Evolutionary conservation across 2,888 invertebrate genomes (phyloP), one percentile per base, ranked within the genome.

Genomic region (Phytoseiulus persimilis): DNA sequence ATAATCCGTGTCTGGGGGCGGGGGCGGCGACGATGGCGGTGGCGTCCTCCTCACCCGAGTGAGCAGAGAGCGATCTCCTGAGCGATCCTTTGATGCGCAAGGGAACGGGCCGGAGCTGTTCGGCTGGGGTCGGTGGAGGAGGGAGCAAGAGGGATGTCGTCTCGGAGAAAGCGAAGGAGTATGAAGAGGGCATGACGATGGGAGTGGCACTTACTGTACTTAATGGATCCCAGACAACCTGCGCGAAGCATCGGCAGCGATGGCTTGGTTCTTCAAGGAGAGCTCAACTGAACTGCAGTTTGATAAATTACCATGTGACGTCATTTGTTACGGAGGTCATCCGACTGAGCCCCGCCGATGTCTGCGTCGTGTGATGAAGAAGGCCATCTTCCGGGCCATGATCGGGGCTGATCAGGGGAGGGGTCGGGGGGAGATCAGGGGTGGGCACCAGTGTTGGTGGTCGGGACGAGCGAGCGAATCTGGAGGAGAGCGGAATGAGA

Each of bases 131-230:
- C 46, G 14, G 46, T 46, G 65, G 23, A 65, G 18, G 18, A 65
- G 65, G 65, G 65, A 65, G 65, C 65, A 65, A 65, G 65, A 65
- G 65, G 65, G 65, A 65, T 65, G 65, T 65, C 65, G 65, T 65
- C 65, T 65, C 65, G 65, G 28, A 28, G 65, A 65, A 65, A 65
- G 65, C 65, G 65, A 28, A 65, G 23, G 65, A 65, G 65, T 65
- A 65, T 65, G 65, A 65, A 65, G 65, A 65, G 28, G 65, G 65
- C 65, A 65, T 65, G 65, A 65, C 65, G 65, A 65, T 65, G 65
- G 65, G 65, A 65, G 65, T 65, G 65, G 65, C 65, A 65, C 65
- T 65, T 65, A 65, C 65, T 65, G 65, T 65, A 65, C 65, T 28
- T 65, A 65, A 65, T 65, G 65, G 65, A 65, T 65, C 65, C 65